These are phyloP conservation scores for Acrocephalus kingi DNA, from an alignment of 2,113 vertebrate species.

Conservation along the genomic window DNA sequence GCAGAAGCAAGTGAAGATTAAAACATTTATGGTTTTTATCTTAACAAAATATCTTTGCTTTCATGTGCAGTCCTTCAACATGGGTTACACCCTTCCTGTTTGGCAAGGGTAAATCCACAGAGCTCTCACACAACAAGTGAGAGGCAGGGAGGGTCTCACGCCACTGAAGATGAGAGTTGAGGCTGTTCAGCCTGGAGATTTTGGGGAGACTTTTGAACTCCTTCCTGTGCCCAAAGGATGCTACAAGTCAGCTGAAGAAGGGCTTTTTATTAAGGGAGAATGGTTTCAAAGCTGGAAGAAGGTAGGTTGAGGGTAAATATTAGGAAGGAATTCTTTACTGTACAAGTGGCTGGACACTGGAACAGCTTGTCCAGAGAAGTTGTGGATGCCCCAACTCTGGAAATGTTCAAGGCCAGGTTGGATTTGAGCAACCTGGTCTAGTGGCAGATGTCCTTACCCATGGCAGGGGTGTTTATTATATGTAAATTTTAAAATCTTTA, in stretches of 20 bases:
- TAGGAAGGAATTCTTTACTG: not conserved
- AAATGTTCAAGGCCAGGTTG: not conserved
- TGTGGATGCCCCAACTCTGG: not conserved
- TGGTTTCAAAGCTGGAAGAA: not conserved
- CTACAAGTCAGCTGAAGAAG: not conserved
- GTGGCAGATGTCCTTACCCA: not conserved
- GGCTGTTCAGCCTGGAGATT: not conserved
- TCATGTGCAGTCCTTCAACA: rapidly evolving
- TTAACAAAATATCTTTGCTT: not conserved
- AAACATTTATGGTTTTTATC: not conserved
- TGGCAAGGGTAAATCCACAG: not conserved
- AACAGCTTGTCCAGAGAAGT: not conserved
- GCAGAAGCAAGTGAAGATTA: not conserved
- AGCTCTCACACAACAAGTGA: rapidly evolving
- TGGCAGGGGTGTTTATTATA: not conserved
- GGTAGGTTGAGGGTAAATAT: not conserved
- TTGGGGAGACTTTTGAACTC: not conserved
- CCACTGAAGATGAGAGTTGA: not conserved
- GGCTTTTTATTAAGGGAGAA: not conserved
- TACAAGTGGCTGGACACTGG: too few relatives aligned
- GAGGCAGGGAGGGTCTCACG: not conserved
- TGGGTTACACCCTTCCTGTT: not conserved
- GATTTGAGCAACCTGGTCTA: not conserved
- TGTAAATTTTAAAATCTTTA: not conserved
- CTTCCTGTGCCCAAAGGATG: not conserved